Evolutionary conservation across 2,888 invertebrate species (phyloP).

Genomic region (Tinea semifulvella): DNA sequence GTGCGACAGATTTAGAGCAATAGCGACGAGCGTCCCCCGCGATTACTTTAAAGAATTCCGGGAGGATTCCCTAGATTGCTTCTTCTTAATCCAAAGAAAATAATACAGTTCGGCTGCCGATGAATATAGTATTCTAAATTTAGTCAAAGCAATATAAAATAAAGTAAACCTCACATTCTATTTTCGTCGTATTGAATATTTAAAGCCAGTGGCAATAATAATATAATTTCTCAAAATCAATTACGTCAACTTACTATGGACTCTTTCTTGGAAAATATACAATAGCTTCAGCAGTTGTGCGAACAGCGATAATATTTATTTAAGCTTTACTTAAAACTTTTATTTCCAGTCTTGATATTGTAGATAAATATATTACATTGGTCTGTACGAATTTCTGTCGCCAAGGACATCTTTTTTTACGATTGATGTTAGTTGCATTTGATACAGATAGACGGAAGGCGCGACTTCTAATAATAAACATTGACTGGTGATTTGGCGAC

Average conservation of each 20-base stretch:
- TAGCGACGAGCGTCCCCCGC: slow-evolving; percentile 47
- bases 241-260: no score
- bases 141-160: no score
- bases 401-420: slow-evolving; percentile 10
- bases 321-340: no score
- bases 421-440: not conserved
- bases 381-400: slow-evolving; percentile 5
- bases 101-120: no score
- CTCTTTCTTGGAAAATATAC: no score
- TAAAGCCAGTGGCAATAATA: no score
- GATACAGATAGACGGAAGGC: slow-evolving; percentile 57
- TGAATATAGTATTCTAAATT: not conserved
- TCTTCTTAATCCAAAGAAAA: slow-evolving; percentile 7
- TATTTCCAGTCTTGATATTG: no score
- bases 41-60: slow-evolving; percentile 51
- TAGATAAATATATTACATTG: slow-evolving; percentile 9
- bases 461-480: slow-evolving; percentile 49
- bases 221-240: no score
- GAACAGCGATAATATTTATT: no score
- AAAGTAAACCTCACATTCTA: no score
- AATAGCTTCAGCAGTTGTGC: no score
- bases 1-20: slow-evolving; percentile 55
- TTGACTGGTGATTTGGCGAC: slow-evolving; percentile 54
- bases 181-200: no score
- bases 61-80: slow-evolving; percentile 48